Evolutionary conservation across 2,888 invertebrate species (phyloP).

Genomic region (Mythimna ferrago): DNA sequence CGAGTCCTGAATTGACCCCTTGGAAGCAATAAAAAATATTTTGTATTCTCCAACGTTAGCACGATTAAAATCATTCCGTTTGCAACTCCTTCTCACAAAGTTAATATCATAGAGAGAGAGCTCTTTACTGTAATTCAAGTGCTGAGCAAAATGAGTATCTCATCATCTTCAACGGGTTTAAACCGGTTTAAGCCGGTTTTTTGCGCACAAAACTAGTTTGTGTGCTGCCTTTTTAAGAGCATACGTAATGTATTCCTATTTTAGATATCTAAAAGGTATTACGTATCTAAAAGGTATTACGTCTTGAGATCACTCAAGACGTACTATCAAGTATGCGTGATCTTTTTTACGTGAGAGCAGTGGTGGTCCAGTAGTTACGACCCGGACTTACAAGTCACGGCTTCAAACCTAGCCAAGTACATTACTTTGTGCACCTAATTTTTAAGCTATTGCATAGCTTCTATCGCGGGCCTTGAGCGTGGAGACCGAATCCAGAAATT

Average conservation of each 20-base stretch:
- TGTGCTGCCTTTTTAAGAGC: constrained; percentile 24
- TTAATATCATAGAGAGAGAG: constrained; percentile 67
- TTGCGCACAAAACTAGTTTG: constrained; percentile 52
- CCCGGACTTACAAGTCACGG: no score
- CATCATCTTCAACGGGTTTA: constrained; percentile 70
- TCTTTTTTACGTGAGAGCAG: neutral
- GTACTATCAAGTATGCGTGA: no score
- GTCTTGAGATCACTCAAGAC: no score
- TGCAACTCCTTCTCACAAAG: constrained; percentile 60
- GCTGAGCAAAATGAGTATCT: constrained; percentile 77
- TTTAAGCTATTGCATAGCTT: no score
- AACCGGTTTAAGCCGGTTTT: constrained; percentile 66
- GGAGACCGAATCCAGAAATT: no score
- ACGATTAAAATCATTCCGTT: constrained; percentile 68
- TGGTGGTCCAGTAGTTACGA: no score
- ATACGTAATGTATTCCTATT: neutral
- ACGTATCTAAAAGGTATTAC: neutral
- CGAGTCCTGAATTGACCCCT: constrained; percentile 57
- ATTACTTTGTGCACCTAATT: no score
- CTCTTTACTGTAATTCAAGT: constrained; percentile 72
- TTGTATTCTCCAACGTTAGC: constrained; percentile 61
- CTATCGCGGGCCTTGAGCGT: no score
- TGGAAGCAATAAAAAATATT: constrained; percentile 64
- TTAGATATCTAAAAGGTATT: neutral
- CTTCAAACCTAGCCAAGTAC: no score